Conservation (phyloP, 1,140 invertebrate genomes). For the Thalassaphorura encarpata region DNA sequence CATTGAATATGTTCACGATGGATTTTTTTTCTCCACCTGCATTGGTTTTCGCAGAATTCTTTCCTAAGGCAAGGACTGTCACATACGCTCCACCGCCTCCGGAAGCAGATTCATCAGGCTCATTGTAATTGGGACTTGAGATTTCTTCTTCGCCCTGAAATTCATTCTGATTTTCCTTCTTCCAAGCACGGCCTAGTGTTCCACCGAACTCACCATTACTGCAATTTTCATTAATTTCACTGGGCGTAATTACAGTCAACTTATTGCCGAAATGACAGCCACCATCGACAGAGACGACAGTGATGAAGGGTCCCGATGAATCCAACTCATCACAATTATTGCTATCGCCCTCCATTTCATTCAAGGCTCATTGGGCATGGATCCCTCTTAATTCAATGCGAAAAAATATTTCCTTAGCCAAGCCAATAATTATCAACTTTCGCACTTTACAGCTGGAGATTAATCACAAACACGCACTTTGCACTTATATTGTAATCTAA, state of each 20-base stretch:
- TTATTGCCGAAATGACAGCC: conserved; percentile 29
- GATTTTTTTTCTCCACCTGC: conserved; percentile 18
- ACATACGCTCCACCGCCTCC: conserved; percentile 19
- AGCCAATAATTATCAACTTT: too few species aligned
- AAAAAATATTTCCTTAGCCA: too few species aligned
- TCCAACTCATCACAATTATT: neutral
- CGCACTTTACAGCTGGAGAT: too few species aligned
- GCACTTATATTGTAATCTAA: too few species aligned
- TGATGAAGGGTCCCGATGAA: conserved; percentile 29
- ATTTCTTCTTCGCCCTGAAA: neutral
- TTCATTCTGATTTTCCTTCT: neutral
- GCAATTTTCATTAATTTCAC: conserved; percentile 8
- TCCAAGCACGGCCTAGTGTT: neutral
- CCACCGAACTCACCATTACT: neutral
- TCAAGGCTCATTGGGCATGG: neutral
- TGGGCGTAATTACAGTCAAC: conserved; percentile 31
- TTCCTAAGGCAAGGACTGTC: conserved; percentile 27
- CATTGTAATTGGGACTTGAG: neutral
- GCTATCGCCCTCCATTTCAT: neutral
- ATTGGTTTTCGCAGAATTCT: neutral
- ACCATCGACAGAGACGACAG: conserved; percentile 30
- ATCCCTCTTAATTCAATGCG: neutral
- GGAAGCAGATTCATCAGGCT: neutral
- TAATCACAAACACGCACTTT: too few species aligned
- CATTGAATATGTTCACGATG: conserved; percentile 24